phyloP scores from a whole-genome alignment of 2,888 invertebrate genomes.

The Dorcus parallelipipedus region DNA sequence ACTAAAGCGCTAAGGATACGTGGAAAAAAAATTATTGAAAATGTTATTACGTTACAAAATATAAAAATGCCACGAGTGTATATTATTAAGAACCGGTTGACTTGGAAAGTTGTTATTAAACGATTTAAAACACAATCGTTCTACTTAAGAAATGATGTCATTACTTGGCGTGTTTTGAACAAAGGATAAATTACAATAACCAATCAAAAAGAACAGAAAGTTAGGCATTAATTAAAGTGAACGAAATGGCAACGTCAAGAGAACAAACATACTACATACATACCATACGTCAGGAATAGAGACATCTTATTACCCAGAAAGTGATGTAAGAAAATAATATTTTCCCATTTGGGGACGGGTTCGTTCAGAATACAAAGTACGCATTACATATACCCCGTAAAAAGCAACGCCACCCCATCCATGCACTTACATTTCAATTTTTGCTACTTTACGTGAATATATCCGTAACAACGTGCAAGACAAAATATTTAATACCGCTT shows the following conservation, averaged over 20 bases:
- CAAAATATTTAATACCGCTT: neutral
- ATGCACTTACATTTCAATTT: constrained; percentile 8
- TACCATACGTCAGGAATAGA: neutral
- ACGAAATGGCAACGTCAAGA: neutral
- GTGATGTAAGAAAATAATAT: constrained; percentile 3
- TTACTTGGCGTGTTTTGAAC: constrained; percentile 36
- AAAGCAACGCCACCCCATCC: neutral
- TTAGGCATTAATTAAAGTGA: neutral
- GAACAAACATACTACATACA: neutral
- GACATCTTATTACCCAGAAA: constrained; percentile 1
- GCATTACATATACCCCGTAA: neutral
- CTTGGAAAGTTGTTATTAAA: constrained; percentile 44
- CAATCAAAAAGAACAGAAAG: neutral
- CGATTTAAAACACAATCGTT: constrained; percentile 44
- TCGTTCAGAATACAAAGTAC: constrained; percentile 1
- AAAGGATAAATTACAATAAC: constrained; percentile 17
- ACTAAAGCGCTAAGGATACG: neutral
- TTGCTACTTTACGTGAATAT: neutral
- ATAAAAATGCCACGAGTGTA: constrained; percentile 4
- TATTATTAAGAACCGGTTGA: constrained; percentile 41
- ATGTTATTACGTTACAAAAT: neutral
- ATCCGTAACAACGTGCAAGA: neutral
- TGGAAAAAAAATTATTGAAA: neutral
- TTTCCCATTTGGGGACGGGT: neutral
- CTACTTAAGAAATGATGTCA: constrained; percentile 44